These are phyloP conservation scores for Hyperopisus bebe DNA, from an alignment of 2,113 vertebrate species.

Conservation along the genomic window DNA sequence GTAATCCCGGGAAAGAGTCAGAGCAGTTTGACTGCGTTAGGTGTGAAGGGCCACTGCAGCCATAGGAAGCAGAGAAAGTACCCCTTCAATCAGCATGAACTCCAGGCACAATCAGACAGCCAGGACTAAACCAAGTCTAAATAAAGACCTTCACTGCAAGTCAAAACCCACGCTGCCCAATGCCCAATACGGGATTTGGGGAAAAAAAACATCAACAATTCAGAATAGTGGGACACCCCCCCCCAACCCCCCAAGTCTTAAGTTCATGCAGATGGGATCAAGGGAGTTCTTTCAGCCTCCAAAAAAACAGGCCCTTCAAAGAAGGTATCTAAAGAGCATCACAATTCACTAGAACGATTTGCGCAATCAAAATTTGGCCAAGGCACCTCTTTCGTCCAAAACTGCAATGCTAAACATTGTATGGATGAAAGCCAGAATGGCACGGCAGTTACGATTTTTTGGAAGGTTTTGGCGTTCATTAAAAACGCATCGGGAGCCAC, in stretches of 20 bases:
- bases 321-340: neutral
- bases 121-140: neutral
- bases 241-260: neutral
- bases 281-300: neutral
- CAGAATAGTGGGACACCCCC: neutral
- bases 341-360: neutral
- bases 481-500: neutral
- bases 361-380: neutral
- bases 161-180: no score
- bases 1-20: constrained; percentile 10
- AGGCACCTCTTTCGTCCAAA: neutral
- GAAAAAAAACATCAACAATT: neutral
- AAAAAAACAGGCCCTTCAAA: neutral
- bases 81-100: neutral
- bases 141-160: neutral
- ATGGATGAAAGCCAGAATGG: neutral
- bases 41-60: neutral
- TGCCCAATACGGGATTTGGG: neutral
- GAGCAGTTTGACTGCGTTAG: constrained; percentile 20
- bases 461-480: neutral
- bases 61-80: neutral
- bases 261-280: neutral
- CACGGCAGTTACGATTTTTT: neutral
- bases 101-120: neutral
- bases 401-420: neutral